A percentile compares a stretch with the other conserved stretches of the same genome.
Conservation (phyloP, 2,888 invertebrate genomes). For the Zygogramma bicolorata region DNA sequence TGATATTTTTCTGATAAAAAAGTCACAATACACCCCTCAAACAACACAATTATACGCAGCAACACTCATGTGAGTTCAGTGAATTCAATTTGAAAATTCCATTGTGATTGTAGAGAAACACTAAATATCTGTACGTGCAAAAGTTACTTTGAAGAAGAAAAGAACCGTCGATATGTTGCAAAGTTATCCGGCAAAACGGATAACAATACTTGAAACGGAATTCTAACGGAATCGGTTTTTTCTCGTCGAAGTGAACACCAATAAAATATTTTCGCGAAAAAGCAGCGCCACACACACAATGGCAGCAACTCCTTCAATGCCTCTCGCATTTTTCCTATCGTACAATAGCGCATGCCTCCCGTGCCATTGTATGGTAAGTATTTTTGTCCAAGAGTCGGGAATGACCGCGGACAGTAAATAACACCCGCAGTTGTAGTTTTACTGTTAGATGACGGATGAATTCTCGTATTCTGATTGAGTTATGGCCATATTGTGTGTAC, state of each 20-base stretch:
- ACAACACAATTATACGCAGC: too few species aligned
- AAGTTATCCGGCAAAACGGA: neutral
- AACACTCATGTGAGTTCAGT: too few species aligned
- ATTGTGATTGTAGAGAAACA: too few species aligned
- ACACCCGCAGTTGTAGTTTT: slow-evolving; percentile 50
- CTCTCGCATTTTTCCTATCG: slow-evolving; percentile 34
- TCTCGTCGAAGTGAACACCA: neutral
- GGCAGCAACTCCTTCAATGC: slow-evolving; percentile 35
- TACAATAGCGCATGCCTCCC: slow-evolving; percentile 43
- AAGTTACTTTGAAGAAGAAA: too few species aligned
- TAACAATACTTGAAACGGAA: neutral
- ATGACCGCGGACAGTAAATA: slow-evolving; percentile 49
- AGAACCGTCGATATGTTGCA: neutral
- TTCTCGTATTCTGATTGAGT: slow-evolving; percentile 50
- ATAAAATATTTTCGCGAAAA: slow-evolving; percentile 3
- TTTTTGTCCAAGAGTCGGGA: slow-evolving; percentile 45
- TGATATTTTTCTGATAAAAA: too few species aligned
- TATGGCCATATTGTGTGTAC: slow-evolving; percentile 48
- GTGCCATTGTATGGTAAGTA: slow-evolving; percentile 51
- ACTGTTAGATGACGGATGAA: slow-evolving; percentile 53
- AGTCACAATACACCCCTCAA: too few species aligned
- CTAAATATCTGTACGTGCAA: too few species aligned
- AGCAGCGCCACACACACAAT: slow-evolving; percentile 19
- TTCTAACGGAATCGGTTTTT: neutral
- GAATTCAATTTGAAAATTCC: too few species aligned